phyloP scores from a whole-genome alignment of 2,888 invertebrate species.

The Hypena proboscidalis region DNA sequence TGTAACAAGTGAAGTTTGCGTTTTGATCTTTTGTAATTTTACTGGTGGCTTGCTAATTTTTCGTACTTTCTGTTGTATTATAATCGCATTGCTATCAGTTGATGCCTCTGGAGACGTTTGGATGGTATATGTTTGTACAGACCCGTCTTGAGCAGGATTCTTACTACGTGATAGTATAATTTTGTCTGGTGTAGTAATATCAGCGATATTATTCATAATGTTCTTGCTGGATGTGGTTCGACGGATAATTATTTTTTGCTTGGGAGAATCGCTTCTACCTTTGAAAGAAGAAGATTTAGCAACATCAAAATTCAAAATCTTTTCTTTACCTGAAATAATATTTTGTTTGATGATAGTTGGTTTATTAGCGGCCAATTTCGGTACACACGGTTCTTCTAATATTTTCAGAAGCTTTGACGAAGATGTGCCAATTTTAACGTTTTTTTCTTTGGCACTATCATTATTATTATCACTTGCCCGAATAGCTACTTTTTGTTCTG shows the following conservation, averaged over 20 bases:
- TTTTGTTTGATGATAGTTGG: slow-evolving; percentile 61
- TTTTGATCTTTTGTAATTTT: slow-evolving; percentile 70
- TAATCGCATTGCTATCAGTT: slow-evolving; percentile 66
- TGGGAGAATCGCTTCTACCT: slow-evolving; percentile 62
- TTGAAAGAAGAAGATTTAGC: slow-evolving; percentile 66
- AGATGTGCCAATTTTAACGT: slow-evolving; percentile 65
- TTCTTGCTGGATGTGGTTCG: slow-evolving; percentile 67
- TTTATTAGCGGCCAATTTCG: slow-evolving; percentile 58
- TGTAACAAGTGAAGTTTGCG: slow-evolving; percentile 62
- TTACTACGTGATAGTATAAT: slow-evolving; percentile 71
- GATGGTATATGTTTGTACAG: slow-evolving; percentile 78
- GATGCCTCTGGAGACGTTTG: slow-evolving; percentile 66
- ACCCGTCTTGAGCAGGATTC: slow-evolving; percentile 62
- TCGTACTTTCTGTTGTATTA: slow-evolving; percentile 73
- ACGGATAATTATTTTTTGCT: slow-evolving; percentile 79
- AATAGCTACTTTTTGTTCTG: slow-evolving; percentile 59
- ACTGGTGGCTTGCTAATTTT: slow-evolving; percentile 66
- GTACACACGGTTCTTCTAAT: slow-evolving; percentile 77
- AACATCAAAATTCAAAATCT: slow-evolving; percentile 78
- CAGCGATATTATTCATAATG: slow-evolving; percentile 65
- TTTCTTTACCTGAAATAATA: slow-evolving; percentile 69
- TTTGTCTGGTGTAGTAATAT: slow-evolving; percentile 70
- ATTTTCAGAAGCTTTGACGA: slow-evolving; percentile 85
- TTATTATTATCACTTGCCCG: slow-evolving; percentile 56
- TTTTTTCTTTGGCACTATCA: slow-evolving; percentile 53